Evolutionary conservation across 1,140 invertebrate genomes (phyloP), one percentile per base, ranked within the genome.

Genomic region (Drosophila pectinifera): DNA sequence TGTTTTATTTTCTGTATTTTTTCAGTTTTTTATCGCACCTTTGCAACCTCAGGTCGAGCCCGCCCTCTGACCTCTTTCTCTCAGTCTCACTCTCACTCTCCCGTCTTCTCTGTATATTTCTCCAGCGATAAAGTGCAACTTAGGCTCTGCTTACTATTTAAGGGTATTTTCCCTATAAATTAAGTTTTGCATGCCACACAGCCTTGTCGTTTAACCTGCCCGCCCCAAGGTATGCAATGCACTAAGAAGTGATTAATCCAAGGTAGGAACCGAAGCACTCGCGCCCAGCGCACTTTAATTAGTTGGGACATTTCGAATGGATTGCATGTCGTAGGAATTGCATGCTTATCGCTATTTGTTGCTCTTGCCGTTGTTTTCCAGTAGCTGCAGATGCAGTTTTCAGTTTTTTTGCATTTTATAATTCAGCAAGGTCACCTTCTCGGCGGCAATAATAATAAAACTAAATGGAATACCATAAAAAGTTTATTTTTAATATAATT

Each of bases 261-360:
- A 36, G 41, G 24, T 14, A 63, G 59, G 5, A 18, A 49, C n/a
- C 11, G 24, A 38, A 11, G 38, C 34, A 43, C 46, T 5, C 16
- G 34, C 43, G 45, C n/a, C 18, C 51, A 57, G 45, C 48, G 54
- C 57, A 65, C 45, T 75, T 85, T 86, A 81, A 85, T 86, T 86
- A 86, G 83, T 80, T 67, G 61, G 56, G 34, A 70, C 67, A 48
- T 70, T 70, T 70, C 48, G 42, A 70, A 57, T 46, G 67, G 65
- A 39, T 82, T 82, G 82, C 82, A 85, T 85, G 81, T 51, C 73
- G 69, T 59, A 61, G 46, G 70, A 85, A 83, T 83, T 79, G 79
- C 78, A 74, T 56, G 65, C 51, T 76, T 85, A 80, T 84, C 67
- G 81, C 41, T 54, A 67, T 45, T 42, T 57, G 38, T 45, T 41